These are phyloP conservation scores for Dissostichus mawsoni DNA, from an alignment of 2,113 vertebrate genomes.

Conservation along the genomic window DNA sequence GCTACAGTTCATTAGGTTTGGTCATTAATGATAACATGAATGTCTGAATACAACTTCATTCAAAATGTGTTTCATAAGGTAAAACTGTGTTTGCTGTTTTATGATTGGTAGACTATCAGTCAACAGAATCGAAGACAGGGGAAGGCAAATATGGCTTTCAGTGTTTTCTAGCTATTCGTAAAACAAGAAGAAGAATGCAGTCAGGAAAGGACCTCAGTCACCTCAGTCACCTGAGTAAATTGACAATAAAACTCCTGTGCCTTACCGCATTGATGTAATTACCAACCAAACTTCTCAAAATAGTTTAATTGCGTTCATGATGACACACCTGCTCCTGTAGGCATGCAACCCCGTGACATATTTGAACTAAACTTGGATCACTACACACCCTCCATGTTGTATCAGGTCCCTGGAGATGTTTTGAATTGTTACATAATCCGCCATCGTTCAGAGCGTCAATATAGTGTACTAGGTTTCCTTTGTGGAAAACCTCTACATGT, in stretches of 20 bases:
- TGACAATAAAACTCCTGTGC: conserved; percentile 1
- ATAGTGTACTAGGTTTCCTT: background rate
- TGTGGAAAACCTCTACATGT: background rate
- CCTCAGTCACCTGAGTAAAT: background rate
- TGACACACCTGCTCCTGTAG: conserved; percentile 18
- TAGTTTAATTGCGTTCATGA: conserved; percentile 10
- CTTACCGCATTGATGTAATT: background rate
- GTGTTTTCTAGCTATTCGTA: conserved; percentile 31
- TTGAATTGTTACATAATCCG: conserved; percentile 23
- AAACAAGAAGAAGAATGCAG: background rate
- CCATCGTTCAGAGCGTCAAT: background rate
- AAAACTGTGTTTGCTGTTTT: conserved; percentile 22
- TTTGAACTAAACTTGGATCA: conserved; percentile 28
- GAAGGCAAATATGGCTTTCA: conserved; percentile 20
- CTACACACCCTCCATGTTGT: background rate
- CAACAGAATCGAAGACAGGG: conserved; percentile 5
- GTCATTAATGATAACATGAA: background rate
- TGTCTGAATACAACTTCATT: background rate
- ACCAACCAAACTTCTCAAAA: conserved; percentile 10
- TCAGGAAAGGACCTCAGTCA: conserved; percentile 18
- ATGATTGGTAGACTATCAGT: conserved; percentile 19
- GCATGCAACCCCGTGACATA: background rate
- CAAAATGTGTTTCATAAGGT: background rate
- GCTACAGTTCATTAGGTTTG: background rate
- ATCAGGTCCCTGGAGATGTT: conserved; percentile 3